Evolutionary conservation across 1,140 invertebrate genomes (phyloP).

Genomic region (Penaeus vannamei): DNA sequence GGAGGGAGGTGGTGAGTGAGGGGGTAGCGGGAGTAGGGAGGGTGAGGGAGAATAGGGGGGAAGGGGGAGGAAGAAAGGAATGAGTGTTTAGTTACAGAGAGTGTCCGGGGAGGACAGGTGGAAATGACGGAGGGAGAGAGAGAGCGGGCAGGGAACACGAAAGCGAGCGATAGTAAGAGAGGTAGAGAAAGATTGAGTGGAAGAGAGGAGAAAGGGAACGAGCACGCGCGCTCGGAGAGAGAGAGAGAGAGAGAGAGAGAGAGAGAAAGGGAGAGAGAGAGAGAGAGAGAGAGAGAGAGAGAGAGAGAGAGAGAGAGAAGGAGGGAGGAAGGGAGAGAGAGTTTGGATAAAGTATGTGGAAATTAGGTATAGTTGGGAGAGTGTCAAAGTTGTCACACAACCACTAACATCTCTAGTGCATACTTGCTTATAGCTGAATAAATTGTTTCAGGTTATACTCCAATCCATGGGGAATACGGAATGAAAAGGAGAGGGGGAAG

Average conservation of each 20-base stretch:
- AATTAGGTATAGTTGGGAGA: too few species aligned
- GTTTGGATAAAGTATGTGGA: neutral
- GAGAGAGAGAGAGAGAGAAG: neutral
- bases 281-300: conserved; percentile 34
- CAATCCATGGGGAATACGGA: too few species aligned
- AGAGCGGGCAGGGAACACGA: neutral
- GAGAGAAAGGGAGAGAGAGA: conserved; percentile 11
- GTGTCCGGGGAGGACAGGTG: too few species aligned
- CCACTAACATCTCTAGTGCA: too few species aligned
- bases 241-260: conserved; percentile 19
- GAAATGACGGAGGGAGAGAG: neutral
- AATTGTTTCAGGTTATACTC: too few species aligned
- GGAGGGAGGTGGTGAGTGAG: too few species aligned
- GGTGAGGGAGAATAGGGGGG: neutral
- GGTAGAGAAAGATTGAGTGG: neutral
- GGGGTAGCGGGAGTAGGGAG: too few species aligned
- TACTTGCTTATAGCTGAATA: too few species aligned
- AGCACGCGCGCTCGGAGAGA: neutral
- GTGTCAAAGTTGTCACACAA: too few species aligned
- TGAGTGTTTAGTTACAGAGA: too few species aligned
- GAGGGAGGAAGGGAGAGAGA: conserved; percentile 24
- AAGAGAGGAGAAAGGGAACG: neutral
- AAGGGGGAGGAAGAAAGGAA: too few species aligned
- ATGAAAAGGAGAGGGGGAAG: too few species aligned
- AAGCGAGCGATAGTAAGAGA: neutral